These are phyloP conservation scores for Trematomus loennbergii DNA, from an alignment of 2,113 vertebrate species.

Conservation along the genomic window DNA sequence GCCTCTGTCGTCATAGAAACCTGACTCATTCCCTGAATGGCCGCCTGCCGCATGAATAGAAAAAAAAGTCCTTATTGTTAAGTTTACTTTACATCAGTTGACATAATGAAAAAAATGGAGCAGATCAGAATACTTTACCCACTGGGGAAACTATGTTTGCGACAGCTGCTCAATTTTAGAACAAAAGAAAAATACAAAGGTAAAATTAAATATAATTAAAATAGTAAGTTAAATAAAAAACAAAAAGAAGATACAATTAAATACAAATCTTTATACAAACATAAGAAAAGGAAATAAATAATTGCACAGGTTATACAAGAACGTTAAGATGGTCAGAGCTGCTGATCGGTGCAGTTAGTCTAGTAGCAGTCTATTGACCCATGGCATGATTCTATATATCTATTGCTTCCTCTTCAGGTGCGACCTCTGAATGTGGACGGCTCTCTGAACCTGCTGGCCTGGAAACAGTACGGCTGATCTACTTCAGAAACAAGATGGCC, in stretches of 20 bases:
- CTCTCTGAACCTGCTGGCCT: constrained; percentile 94
- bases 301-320: too few relatives aligned
- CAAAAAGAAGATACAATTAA: too few relatives aligned
- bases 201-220: too few relatives aligned
- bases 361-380: too few relatives aligned
- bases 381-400: neutral
- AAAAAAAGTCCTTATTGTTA: neutral
- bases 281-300: too few relatives aligned
- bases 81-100: neutral
- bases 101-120: neutral
- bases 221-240: too few relatives aligned
- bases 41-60: neutral
- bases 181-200: too few relatives aligned
- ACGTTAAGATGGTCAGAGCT: too few relatives aligned
- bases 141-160: too few relatives aligned
- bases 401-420: constrained; percentile 83
- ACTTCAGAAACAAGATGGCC: constrained; percentile 99
- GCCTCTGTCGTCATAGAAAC: neutral
- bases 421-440: constrained; percentile 96
- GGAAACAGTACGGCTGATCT: constrained; percentile 96
- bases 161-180: too few relatives aligned
- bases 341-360: too few relatives aligned
- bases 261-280: too few relatives aligned
- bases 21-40: neutral
- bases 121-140: neutral